Percentiles rank a stretch among this genome's conserved stretches.
Evolutionary conservation across 1,140 invertebrate genomes (phyloP).

Genomic region (Zaprionus africanus): DNA sequence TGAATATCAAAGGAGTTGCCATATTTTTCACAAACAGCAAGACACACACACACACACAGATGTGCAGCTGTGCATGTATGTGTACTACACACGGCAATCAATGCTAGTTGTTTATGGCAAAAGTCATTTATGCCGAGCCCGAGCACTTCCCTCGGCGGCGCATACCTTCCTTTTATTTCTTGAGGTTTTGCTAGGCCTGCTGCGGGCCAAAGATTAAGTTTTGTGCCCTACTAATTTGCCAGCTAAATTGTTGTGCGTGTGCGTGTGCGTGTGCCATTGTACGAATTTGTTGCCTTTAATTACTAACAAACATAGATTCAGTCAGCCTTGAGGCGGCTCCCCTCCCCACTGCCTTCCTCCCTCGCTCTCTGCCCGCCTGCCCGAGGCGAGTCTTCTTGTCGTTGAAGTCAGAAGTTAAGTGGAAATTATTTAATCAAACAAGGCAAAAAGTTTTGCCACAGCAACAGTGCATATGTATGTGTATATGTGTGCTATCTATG

Average conservation of each 20-base stretch:
- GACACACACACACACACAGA: conserved; percentile 3
- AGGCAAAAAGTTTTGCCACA: conserved; percentile 57
- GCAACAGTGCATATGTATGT: conserved; percentile 17
- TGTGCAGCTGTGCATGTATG: conserved; percentile 8
- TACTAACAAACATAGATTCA: conserved; percentile 37
- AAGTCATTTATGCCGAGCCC: conserved; percentile 61
- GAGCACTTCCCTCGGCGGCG: conserved; percentile 33
- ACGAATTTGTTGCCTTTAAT: conserved; percentile 64
- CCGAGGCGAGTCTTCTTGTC: conserved; percentile 20
- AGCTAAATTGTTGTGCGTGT: conserved; percentile 58
- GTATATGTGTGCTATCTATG: background rate
- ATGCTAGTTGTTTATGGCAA: conserved; percentile 68
- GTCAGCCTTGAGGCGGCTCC: conserved; percentile 23
- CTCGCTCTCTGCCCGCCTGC: background rate
- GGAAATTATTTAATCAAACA: conserved; percentile 83
- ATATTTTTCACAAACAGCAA: conserved; percentile 59
- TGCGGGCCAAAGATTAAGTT: conserved; percentile 65
- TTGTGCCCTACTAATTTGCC: conserved; percentile 74
- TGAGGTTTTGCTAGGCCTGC: conserved; percentile 41
- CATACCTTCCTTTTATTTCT: conserved; percentile 58
- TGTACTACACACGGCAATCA: conserved; percentile 50
- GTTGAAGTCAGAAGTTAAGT: conserved; percentile 71
- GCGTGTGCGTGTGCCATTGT: conserved; percentile 22
- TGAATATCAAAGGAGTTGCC: conserved; percentile 59
- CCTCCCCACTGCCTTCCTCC: conserved; percentile 1